Evolutionary conservation across 1,140 invertebrate species (phyloP), one percentile per base, ranked within the genome.

Genomic region (Melitaea cinxia): DNA sequence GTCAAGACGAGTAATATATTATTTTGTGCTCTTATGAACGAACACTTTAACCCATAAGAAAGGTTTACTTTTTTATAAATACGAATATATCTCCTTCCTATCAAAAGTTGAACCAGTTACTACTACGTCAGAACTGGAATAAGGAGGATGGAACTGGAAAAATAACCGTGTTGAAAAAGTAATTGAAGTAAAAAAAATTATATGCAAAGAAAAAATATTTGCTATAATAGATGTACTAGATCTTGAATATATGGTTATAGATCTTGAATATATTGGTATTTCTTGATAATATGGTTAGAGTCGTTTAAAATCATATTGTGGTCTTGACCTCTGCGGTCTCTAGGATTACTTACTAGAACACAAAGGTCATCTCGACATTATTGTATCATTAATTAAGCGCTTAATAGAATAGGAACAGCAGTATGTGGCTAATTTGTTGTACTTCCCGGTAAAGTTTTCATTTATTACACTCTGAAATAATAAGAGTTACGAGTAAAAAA

Each of bases 301-400:
- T 54, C 28, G 21, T 53, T 39, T 56, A 19, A 66, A 49, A 70
- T 63, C 37, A 58, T 53, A 67, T 67, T 66, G 55, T 66, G 60
- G 56, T 64, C 60, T 71, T 71, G 69, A 67, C 69, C 69, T 64
- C 50, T 60, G 65, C 52, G 53, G 60, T 61, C 53, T 66, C 68
- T 61, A 61, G 68, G 54, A 65, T 67, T 67, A 67, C 65, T 60
- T 63, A 59, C 59, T 61, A 59, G 28, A 17, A 70, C 53, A 55
- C 56, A 67, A 60, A 71, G 65, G 64, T 64, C 65, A 67, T 53
- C 56, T 66, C 39, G 53, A 45, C 57, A 49, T 66, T 58, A 60
- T 67, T 58, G 65, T 67, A 55, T 64, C 60, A 45, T 63, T 65
- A 65, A 69, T 50, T 35, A 69, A 65, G 37, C 52, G 49, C 28